Conservation (phyloP, 2,113 vertebrate species). For the Heliornis fulica region DNA sequence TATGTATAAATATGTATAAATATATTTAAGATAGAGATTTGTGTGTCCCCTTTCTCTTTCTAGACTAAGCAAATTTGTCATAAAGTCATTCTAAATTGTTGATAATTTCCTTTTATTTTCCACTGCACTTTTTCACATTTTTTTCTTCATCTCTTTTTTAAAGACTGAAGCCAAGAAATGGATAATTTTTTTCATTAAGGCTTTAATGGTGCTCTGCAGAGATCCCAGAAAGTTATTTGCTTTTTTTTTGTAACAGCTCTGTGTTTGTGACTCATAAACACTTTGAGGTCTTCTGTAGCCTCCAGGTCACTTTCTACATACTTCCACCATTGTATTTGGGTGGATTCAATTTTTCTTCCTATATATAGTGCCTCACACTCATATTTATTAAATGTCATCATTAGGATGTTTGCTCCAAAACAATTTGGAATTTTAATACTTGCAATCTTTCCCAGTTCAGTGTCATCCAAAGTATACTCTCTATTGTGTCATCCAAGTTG, state of each 20-base stretch:
- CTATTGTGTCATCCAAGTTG: slow-evolving; percentile 35
- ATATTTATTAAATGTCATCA: slow-evolving; percentile 35
- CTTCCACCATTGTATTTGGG: neutral
- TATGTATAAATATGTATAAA: neutral
- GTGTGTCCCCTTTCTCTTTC: neutral
- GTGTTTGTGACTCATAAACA: neutral
- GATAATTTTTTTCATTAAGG: neutral
- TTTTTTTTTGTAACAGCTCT: neutral
- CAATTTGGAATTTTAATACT: slow-evolving; percentile 27
- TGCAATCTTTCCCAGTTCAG: neutral
- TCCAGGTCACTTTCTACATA: neutral
- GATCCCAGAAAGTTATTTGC: neutral
- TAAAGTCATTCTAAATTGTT: neutral
- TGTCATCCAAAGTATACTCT: slow-evolving; percentile 51
- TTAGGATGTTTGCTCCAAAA: slow-evolving; percentile 17
- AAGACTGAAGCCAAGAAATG: neutral
- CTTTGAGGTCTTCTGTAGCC: neutral
- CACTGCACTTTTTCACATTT: neutral
- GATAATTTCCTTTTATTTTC: neutral
- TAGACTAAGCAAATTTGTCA: neutral
- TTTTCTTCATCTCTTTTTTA: neutral
- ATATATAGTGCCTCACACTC: neutral
- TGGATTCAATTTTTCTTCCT: neutral
- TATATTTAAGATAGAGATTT: neutral
- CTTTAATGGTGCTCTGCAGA: neutral